Evolutionary conservation across 2,888 invertebrate genomes (phyloP).

Genomic region (Amorpha juglandis): DNA sequence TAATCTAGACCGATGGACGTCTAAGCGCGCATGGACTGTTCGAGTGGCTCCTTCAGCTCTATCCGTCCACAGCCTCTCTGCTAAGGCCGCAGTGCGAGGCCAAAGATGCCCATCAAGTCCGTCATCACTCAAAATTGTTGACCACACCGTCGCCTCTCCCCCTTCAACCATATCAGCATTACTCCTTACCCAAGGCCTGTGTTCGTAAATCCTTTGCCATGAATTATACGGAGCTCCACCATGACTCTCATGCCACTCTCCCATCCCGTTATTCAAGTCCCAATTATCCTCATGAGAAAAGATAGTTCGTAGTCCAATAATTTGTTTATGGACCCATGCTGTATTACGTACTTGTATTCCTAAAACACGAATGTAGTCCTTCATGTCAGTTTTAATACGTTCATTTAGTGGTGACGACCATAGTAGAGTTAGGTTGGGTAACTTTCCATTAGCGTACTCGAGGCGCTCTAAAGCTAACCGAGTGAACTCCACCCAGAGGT

Average conservation of each 20-base stretch:
- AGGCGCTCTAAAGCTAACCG: conserved; percentile 83
- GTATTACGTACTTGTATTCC: conserved; percentile 84
- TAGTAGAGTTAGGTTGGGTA: conserved; percentile 61
- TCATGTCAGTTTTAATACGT: conserved; percentile 56
- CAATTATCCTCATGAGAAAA: conserved; percentile 92
- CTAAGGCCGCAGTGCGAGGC: conserved; percentile 92
- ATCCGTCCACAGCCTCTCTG: conserved; percentile 90
- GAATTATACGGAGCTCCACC: conserved; percentile 92
- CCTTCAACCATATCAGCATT: conserved; percentile 83
- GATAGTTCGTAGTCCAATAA: conserved; percentile 87
- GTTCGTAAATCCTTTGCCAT: conserved; percentile 93
- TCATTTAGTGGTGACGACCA: conserved; percentile 61
- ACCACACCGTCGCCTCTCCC: conserved; percentile 93
- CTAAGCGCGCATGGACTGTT: conserved; percentile 86
- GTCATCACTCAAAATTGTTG: conserved; percentile 87
- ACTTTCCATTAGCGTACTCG: conserved; percentile 74
- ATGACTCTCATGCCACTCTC: conserved; percentile 90
- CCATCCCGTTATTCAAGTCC: conserved; percentile 93
- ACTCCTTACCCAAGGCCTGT: conserved; percentile 86
- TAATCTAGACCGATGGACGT: conserved; percentile 86
- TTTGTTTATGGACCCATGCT: conserved; percentile 85
- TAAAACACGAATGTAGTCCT: conserved; percentile 49
- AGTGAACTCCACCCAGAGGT: conserved; percentile 90
- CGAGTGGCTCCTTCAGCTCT: conserved; percentile 71
- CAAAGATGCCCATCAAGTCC: conserved; percentile 90